These are phyloP conservation scores for Podarcis lilfordi DNA, from an alignment of 2,797 vertebrate species.

Conservation along the genomic window DNA sequence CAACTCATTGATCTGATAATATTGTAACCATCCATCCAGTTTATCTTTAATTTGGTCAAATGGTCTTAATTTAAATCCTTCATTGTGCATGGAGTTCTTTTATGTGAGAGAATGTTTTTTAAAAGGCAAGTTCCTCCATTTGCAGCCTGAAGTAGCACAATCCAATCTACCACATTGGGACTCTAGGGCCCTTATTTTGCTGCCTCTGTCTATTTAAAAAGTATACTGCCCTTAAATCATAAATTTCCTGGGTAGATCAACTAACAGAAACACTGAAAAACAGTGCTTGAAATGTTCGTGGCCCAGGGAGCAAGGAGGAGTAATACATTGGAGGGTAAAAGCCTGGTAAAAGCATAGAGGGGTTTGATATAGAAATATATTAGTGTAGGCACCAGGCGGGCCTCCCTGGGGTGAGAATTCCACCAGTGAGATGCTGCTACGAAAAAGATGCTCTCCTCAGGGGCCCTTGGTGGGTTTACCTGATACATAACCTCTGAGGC, in stretches of 20 bases:
- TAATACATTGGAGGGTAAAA: neutral
- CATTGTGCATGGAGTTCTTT: neutral
- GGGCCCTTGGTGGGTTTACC: neutral
- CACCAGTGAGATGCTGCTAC: neutral
- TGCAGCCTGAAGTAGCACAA: neutral
- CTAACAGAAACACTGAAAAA: neutral
- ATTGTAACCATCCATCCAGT: no score
- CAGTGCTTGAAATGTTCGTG: neutral
- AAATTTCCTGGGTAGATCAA: neutral
- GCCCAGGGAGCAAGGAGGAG: neutral
- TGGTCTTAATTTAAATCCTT: no score
- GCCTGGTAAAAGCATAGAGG: neutral
- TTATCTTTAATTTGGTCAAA: no score
- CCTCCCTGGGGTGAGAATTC: neutral
- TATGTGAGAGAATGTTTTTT: neutral
- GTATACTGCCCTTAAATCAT: neutral
- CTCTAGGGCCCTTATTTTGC: neutral
- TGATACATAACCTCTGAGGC: neutral
- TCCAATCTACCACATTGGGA: neutral
- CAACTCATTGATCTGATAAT: no score
- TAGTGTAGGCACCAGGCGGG: neutral
- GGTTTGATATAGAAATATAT: neutral
- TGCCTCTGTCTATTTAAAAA: neutral
- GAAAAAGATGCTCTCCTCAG: neutral
- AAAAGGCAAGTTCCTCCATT: neutral